A percentile compares a stretch with the other conserved stretches of the same genome.
Conservation (phyloP, 2,113 vertebrate genomes). For the Oriolus oriolus region DNA sequence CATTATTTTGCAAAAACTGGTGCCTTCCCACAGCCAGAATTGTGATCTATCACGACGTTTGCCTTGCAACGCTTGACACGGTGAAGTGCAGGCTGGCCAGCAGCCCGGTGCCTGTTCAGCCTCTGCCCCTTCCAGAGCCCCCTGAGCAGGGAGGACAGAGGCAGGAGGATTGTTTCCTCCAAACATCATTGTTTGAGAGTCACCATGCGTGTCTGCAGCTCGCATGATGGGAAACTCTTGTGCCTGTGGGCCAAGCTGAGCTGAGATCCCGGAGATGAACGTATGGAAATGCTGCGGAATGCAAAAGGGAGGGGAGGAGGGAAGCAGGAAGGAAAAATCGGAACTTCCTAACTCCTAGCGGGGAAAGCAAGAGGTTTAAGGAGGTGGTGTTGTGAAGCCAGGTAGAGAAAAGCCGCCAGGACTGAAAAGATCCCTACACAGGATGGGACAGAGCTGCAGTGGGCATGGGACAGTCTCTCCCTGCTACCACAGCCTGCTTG, state of each 20-base stretch:
- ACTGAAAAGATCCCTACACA: background rate
- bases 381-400: background rate
- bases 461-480: background rate
- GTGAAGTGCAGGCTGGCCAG: background rate
- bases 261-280: background rate
- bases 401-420: background rate
- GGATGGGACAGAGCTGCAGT: fast-evolving
- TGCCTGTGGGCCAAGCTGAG: background rate
- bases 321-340: background rate
- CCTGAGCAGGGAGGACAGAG: background rate
- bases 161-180: background rate
- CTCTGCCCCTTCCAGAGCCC: background rate
- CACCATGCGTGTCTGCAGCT: background rate
- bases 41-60: fast-evolving
- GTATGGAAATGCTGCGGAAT: background rate
- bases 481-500: background rate
- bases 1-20: background rate
- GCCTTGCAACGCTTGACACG: background rate
- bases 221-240: background rate
- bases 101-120: background rate
- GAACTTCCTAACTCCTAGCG: background rate
- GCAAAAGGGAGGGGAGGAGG: background rate
- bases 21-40: background rate
- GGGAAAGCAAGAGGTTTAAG: background rate
- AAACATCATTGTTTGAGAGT: background rate